Conservation (phyloP, 2,888 invertebrate genomes). For the Scotopteryx bipunctaria region DNA sequence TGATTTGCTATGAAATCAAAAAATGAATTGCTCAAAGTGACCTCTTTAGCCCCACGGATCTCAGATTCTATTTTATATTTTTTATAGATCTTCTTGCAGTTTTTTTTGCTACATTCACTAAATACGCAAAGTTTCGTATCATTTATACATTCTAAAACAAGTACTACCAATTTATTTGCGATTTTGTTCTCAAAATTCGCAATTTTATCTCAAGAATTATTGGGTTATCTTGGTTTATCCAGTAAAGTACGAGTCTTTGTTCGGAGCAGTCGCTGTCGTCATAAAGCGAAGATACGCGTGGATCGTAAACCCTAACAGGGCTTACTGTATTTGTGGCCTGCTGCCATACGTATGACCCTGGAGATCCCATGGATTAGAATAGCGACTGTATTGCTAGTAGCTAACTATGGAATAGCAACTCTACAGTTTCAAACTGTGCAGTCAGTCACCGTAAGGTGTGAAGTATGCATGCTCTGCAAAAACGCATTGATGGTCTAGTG, state of each 20-base stretch:
- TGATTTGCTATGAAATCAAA: no score
- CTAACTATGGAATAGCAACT: slow-evolving; percentile 31
- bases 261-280: slow-evolving; percentile 58
- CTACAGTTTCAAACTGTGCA: slow-evolving; percentile 1
- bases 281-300: slow-evolving; percentile 70
- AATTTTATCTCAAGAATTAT: background rate
- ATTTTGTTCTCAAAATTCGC: no score
- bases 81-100: no score
- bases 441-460: slow-evolving; percentile 1
- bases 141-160: no score
- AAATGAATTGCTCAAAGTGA: no score
- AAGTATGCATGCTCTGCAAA: no score
- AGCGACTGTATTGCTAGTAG: slow-evolving; percentile 46
- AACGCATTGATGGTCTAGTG: no score
- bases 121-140: no score
- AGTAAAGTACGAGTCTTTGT: slow-evolving; percentile 28
- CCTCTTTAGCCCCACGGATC: no score
- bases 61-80: no score
- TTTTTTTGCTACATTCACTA: no score
- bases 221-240: slow-evolving; percentile 19
- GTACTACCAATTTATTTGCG: no score
- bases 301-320: slow-evolving; percentile 74
- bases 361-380: slow-evolving; percentile 56
- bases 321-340: slow-evolving; percentile 67
- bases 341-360: slow-evolving; percentile 61